A percentile compares a stretch with the other conserved stretches of the same genome.
These are phyloP conservation scores for Trachymyrmex septentrionalis DNA, from an alignment of 1,140 invertebrate genomes.

Conservation along the genomic window DNA sequence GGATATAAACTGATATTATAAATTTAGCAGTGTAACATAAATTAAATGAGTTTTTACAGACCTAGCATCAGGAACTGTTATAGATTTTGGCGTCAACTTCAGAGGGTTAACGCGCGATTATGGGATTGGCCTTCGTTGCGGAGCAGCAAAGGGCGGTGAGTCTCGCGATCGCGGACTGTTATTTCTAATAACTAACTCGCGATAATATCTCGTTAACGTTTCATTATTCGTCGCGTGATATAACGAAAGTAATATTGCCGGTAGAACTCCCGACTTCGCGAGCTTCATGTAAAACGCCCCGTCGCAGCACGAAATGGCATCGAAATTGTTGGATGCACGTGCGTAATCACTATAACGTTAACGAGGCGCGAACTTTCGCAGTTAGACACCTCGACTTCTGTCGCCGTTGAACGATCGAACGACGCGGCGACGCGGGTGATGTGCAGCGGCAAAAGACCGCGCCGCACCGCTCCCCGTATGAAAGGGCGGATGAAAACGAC, in stretches of 20 bases:
- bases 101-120: not conserved
- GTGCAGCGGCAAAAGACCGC: not conserved
- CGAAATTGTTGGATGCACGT: slow-evolving; percentile 36
- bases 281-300: not conserved
- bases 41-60: too few species aligned
- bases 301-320: too few species aligned
- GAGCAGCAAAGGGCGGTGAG: not conserved
- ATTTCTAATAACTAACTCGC: not conserved
- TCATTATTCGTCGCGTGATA: slow-evolving; percentile 7
- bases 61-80: too few species aligned
- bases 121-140: not conserved
- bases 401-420: slow-evolving; percentile 28
- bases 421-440: slow-evolving; percentile 21
- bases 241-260: not conserved
- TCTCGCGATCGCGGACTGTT: not conserved
- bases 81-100: too few species aligned
- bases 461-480: not conserved
- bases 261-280: not conserved
- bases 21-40: too few species aligned
- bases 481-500: slow-evolving; percentile 66
- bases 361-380: slow-evolving; percentile 52
- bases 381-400: slow-evolving; percentile 26
- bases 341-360: slow-evolving; percentile 52
- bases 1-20: too few species aligned
- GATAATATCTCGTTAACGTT: slow-evolving; percentile 12